Percentiles rank a stretch among this genome's conserved stretches.
phyloP scores from a whole-genome alignment of 2,888 invertebrate species.

The Apamea crenata region DNA sequence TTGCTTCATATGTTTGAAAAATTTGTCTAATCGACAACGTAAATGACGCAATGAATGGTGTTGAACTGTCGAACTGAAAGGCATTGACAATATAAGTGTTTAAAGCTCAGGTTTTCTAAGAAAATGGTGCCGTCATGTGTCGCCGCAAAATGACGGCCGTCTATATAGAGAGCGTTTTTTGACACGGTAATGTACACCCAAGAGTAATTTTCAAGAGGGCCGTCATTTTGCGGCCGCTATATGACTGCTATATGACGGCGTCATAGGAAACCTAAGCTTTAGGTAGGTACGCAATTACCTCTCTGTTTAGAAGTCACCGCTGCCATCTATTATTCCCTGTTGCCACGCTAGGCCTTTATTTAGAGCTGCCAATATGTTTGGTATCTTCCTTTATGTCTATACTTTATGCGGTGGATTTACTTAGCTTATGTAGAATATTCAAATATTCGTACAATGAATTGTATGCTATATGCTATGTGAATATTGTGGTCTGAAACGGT shows the following conservation, averaged over 20 bases:
- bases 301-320: not conserved
- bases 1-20: not conserved
- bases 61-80: not conserved
- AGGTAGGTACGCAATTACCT: not conserved
- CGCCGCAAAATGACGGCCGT: not conserved
- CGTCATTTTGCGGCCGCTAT: not conserved
- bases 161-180: too few relatives aligned
- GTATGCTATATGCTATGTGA: too few relatives aligned
- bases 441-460: too few relatives aligned
- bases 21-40: not conserved
- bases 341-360: not conserved
- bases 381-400: not conserved
- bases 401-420: not conserved
- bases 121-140: not conserved
- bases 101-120: not conserved
- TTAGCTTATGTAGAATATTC: conserved; percentile 19
- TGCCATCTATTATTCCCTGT: not conserved
- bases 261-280: not conserved
- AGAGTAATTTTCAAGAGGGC: not conserved
- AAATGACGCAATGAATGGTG: not conserved
- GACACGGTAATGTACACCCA: too few relatives aligned
- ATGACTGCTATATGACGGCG: not conserved
- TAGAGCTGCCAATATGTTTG: conserved; percentile 12
- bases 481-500: conserved; percentile 8
- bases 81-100: not conserved